Conservation (phyloP, 2,113 vertebrate species). For the mouse (Mus musculus) region DNA sequence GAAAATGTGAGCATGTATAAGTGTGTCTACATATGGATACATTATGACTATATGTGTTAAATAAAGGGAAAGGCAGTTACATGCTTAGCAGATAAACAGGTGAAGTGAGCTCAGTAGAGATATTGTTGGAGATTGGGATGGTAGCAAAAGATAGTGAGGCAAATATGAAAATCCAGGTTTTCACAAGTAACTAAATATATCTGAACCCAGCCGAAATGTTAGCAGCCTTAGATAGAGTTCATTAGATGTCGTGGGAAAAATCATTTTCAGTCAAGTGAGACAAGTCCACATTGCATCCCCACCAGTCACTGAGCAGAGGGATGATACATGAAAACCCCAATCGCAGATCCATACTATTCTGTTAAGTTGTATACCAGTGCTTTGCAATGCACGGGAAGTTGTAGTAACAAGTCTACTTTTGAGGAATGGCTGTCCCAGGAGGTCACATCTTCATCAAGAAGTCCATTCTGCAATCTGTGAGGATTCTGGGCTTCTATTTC, state of each 20-base stretch:
- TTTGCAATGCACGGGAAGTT: background rate
- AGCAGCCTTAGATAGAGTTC: background rate
- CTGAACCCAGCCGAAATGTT: background rate
- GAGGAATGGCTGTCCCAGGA: background rate
- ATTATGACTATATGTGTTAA: background rate
- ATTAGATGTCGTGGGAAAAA: background rate
- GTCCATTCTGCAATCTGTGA: background rate
- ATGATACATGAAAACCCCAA: background rate
- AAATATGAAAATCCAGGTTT: background rate
- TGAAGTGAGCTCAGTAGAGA: background rate
- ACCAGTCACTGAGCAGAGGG: background rate
- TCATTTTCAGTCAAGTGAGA: background rate
- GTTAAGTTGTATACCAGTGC: background rate
- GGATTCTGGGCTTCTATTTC: background rate
- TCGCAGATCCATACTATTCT: background rate
- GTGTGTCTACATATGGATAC: background rate
- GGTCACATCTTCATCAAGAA: background rate
- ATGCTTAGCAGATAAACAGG: background rate
- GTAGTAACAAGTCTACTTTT: background rate
- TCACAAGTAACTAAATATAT: background rate
- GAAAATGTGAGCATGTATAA: rapidly evolving
- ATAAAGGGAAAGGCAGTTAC: background rate
- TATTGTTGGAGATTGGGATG: background rate
- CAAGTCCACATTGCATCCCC: too few species aligned
- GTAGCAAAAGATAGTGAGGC: too few species aligned